Percentiles rank a stretch among this genome's conserved stretches.
Evolutionary conservation across 2,888 invertebrate species (phyloP).

Genomic region (Lasioglossum lativentre): DNA sequence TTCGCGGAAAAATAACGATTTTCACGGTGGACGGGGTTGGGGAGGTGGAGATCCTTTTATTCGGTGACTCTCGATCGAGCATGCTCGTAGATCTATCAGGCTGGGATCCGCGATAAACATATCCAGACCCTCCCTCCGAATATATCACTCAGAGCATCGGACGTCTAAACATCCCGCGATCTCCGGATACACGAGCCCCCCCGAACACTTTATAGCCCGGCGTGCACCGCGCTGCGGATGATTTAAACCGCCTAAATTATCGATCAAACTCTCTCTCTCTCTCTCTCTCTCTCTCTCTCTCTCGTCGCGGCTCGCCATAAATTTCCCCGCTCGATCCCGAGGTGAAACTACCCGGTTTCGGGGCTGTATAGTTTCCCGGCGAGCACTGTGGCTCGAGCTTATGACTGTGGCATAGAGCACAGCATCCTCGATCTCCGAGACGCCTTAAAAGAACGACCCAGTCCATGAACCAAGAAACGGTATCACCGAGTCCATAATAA

Average conservation of each 20-base stretch:
- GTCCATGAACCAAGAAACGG: not conserved
- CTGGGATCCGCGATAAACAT: not conserved
- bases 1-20: not conserved
- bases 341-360: constrained; percentile 11
- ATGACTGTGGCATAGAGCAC: not conserved
- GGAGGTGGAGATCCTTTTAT: not conserved
- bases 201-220: constrained; percentile 30
- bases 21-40: not conserved
- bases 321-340: constrained; percentile 13
- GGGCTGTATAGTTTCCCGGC: constrained; percentile 5
- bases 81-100: not conserved
- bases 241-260: constrained; percentile 42
- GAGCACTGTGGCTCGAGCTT: not conserved
- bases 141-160: constrained; percentile 26
- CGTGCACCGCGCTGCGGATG: constrained; percentile 10
- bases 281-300: not conserved
- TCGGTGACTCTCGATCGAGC: not conserved
- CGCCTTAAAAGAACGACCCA: not conserved
- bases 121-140: not conserved
- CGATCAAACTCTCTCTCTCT: constrained; percentile 32
- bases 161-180: constrained; percentile 21
- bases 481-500: constrained; percentile 23
- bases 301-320: constrained; percentile 16
- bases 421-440: not conserved
- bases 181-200: constrained; percentile 12